Evolutionary conservation across 2,113 vertebrate species (phyloP).

Genomic region (Castor canadensis): DNA sequence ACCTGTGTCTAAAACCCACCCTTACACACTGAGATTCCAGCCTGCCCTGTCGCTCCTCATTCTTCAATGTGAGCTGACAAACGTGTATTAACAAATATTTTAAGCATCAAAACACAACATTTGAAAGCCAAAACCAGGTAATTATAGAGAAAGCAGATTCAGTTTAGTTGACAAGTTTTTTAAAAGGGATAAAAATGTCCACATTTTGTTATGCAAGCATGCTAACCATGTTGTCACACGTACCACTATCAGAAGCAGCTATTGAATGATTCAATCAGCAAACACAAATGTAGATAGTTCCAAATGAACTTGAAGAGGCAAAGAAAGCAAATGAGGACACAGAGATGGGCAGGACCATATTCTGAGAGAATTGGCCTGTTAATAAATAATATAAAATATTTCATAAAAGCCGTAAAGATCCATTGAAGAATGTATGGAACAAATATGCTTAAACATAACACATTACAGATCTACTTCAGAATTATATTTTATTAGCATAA

Average conservation of each 20-base stretch:
- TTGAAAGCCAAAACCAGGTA: not conserved
- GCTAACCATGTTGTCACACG: not conserved
- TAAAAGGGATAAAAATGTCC: not conserved
- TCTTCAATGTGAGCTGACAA: not conserved
- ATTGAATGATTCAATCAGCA: not conserved
- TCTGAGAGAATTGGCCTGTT: not conserved
- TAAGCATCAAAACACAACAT: conserved; percentile 13
- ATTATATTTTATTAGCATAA: too few species aligned
- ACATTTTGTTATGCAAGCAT: not conserved
- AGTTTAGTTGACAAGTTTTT: not conserved
- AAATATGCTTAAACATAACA: not conserved
- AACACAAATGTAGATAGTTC: not conserved
- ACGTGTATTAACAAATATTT: not conserved
- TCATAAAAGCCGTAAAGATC: not conserved
- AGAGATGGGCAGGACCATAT: not conserved
- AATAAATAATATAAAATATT: not conserved
- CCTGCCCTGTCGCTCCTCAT: not conserved
- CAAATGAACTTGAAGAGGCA: not conserved
- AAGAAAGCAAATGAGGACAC: not conserved
- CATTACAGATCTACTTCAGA: not conserved
- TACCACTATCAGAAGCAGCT: not conserved
- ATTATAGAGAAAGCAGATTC: conserved; percentile 1
- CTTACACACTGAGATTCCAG: not conserved
- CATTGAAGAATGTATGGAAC: not conserved
- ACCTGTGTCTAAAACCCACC: not conserved